Evolutionary conservation across 2,888 invertebrate genomes (phyloP).

Genomic region (Carpatolechia fugitivella): DNA sequence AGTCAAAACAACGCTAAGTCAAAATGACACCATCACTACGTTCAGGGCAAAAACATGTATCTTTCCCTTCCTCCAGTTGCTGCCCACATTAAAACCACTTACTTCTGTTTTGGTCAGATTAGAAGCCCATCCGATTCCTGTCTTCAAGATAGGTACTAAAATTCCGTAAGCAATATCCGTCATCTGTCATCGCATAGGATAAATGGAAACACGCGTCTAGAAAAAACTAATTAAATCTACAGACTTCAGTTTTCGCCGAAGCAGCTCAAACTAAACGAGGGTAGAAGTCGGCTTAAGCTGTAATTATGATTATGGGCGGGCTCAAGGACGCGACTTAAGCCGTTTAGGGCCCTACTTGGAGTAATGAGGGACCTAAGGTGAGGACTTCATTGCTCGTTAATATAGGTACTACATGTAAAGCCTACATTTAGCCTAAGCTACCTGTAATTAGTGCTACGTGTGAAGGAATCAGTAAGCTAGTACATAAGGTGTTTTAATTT

Average conservation of each 20-base stretch:
- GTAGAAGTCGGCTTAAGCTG: conserved; percentile 6
- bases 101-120: too few species aligned
- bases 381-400: conserved; percentile 34
- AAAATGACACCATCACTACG: too few species aligned
- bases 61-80: too few species aligned
- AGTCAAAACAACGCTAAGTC: too few species aligned
- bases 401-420: conserved; percentile 29
- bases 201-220: background rate
- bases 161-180: too few species aligned
- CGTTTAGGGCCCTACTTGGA: background rate
- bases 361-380: background rate
- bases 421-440: conserved; percentile 3
- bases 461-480: background rate
- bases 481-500: background rate
- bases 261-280: conserved; percentile 9
- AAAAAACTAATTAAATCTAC: background rate
- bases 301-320: conserved; percentile 34
- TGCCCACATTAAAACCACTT: too few species aligned
- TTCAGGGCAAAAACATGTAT: too few species aligned
- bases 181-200: too few species aligned
- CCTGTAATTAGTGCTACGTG: conserved; percentile 1
- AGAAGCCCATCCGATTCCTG: too few species aligned
- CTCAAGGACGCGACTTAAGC: conserved; percentile 16
- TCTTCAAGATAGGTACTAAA: too few species aligned
- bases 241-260: conserved; percentile 17